These are phyloP conservation scores for Rhea americana DNA, from an alignment of 2,113 vertebrate genomes.

Conservation along the genomic window DNA sequence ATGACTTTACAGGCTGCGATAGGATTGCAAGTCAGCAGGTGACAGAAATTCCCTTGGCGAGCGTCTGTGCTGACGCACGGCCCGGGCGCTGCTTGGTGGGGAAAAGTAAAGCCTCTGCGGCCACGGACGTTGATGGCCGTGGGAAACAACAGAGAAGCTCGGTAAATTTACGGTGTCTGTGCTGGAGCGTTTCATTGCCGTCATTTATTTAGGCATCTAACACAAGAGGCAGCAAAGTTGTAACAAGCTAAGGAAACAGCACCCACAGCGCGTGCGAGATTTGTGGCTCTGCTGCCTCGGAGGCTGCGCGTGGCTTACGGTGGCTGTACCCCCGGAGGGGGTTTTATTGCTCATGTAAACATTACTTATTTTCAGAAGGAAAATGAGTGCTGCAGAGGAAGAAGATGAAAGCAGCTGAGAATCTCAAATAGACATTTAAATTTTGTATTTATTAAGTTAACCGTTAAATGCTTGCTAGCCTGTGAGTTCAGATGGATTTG, in stretches of 20 bases:
- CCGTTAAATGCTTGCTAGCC: neutral
- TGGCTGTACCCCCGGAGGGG: neutral
- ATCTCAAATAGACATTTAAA: neutral
- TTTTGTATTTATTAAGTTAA: neutral
- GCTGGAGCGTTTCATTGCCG: neutral
- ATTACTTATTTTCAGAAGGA: conserved; percentile 13
- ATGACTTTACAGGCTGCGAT: neutral
- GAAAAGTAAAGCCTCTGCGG: neutral
- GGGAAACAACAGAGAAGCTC: neutral
- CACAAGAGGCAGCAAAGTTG: neutral
- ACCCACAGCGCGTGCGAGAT: neutral
- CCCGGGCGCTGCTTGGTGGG: neutral
- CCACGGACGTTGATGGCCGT: neutral
- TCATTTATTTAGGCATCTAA: neutral
- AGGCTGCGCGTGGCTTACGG: neutral
- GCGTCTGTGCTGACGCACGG: no score
- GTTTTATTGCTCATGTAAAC: conserved; percentile 37
- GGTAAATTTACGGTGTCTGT: neutral
- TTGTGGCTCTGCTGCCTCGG: neutral
- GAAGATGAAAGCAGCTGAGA: conserved; percentile 22
- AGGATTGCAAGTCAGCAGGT: neutral
- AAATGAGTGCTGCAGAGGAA: neutral
- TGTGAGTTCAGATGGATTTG: neutral
- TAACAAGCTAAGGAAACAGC: neutral
- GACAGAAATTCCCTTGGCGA: no score